A percentile compares a stretch with the other conserved stretches of the same genome.
Evolutionary conservation across 2,113 vertebrate species (phyloP).

Genomic region (Colaptes auratus): DNA sequence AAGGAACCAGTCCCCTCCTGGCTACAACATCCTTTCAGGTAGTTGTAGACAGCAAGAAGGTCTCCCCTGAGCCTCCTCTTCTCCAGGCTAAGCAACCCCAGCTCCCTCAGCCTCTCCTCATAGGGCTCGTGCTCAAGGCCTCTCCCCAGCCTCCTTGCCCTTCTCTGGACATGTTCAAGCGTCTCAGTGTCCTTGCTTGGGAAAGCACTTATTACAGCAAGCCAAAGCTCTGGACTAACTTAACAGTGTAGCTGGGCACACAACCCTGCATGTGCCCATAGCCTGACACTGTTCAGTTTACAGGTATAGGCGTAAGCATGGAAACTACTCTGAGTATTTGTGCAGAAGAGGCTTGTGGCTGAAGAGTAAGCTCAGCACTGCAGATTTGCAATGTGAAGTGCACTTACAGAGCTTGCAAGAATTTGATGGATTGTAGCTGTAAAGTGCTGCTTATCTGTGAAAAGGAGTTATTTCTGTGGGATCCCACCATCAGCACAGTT

Average conservation of each 20-base stretch:
- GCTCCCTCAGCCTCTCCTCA: too few relatives aligned
- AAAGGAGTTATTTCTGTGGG: conserved; percentile 13
- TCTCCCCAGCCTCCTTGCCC: too few relatives aligned
- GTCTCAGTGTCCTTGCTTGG: neutral
- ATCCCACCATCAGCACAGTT: neutral
- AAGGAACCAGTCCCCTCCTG: too few relatives aligned
- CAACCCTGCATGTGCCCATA: rapidly evolving
- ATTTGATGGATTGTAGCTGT: conserved; percentile 8
- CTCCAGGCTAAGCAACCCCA: too few relatives aligned
- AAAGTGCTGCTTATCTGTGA: conserved; percentile 11
- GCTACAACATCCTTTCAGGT: too few relatives aligned
- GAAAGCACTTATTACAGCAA: neutral
- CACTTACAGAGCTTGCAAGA: neutral
- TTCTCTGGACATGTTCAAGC: too few relatives aligned
- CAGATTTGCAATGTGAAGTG: neutral
- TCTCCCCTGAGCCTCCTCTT: too few relatives aligned
- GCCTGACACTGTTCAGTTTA: neutral
- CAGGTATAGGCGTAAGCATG: neutral
- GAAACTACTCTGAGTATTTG: neutral
- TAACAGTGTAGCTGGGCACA: neutral
- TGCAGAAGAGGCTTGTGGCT: neutral
- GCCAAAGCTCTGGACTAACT: neutral
- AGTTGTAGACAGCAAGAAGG: too few relatives aligned
- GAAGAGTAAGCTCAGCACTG: neutral
- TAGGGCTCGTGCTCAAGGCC: too few relatives aligned